Base-by-base conservation (phyloP, 2,113 vertebrate species). In the Calidris pugnax region DNA sequence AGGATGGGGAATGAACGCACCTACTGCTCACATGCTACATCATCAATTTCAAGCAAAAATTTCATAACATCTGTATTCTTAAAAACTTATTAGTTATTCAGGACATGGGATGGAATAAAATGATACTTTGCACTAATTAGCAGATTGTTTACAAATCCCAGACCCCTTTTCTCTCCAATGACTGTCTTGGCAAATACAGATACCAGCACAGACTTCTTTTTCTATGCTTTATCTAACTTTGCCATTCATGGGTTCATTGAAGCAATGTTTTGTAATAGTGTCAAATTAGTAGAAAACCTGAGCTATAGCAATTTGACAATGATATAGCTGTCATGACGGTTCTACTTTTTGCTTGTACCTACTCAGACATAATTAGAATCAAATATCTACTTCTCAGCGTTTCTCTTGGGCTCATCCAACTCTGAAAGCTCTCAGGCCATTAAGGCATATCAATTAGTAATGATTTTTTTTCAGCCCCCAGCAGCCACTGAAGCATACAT, bases 401-500 rank as follows among this genome's bases (percentile, higher is more conserved):
- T 98, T 98, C 96, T 97, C 95, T 67, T 97, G 95, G 89, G 93
- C 87, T 97, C 92, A 95, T 72, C 82, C 95, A 97, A 85, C 89
- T 92, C 94, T 96, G 92, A 98, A 98, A 98, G 86, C 91, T 98
- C 94, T 97, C 89, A 97, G 91, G 96, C 97, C 97, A 98, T 98
- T 98, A 98, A 98, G 94, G 97, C 92, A 95, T 98, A 98, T 98
- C 96, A 98, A 98, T 98, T 98, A 98, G 90, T 98, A 98, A 98
- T 96, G 97, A 98, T 98, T 98, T 98, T 97, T 92, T 91, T 95
- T 68, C 79, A 97, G 95, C 56, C 93, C 92, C 91, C 94, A 95
- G 91, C 71, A 97, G 66, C 91, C 94, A 97, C 82, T 50, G 82
- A 96, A 97, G 97, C 95, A 95, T 94, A 92, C 85, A 98, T 97